Conservation (phyloP, 23 tunicate genomes). For the Halocynthia aurantium region DNA sequence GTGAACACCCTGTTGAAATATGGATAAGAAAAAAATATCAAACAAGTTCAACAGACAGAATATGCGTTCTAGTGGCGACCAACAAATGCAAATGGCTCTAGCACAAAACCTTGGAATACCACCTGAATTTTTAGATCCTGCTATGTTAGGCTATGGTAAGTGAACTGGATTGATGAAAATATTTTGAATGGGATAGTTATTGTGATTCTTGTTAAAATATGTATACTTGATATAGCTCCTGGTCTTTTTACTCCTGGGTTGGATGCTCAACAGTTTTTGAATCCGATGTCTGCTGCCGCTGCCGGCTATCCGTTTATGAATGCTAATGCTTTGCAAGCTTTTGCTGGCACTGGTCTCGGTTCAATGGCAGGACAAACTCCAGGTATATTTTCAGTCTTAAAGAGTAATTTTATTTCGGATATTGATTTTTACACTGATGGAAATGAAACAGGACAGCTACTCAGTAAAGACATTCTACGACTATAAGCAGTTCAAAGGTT, state of each 20-base stretch:
- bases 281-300: constrained; percentile 33
- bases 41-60: background rate
- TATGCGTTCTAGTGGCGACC: background rate
- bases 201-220: background rate
- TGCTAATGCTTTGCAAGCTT: constrained; percentile 33
- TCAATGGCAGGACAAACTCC: background rate
- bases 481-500: too few species aligned
- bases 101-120: constrained; percentile 58
- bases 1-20: background rate
- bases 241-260: constrained; percentile 17
- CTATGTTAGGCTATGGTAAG: constrained; percentile 14
- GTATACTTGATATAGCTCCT: background rate
- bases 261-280: constrained; percentile 30
- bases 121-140: constrained; percentile 42
- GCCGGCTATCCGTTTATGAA: constrained; percentile 40
- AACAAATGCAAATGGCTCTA: constrained; percentile 47
- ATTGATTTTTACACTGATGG: background rate
- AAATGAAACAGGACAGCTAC: background rate
- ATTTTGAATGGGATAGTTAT: background rate
- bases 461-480: too few species aligned
- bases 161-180: background rate
- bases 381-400: background rate
- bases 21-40: constrained; percentile 24
- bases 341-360: constrained; percentile 12
- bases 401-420: background rate